phyloP scores from a whole-genome alignment of 2,113 vertebrate species.

The Apeltes quadracus region DNA sequence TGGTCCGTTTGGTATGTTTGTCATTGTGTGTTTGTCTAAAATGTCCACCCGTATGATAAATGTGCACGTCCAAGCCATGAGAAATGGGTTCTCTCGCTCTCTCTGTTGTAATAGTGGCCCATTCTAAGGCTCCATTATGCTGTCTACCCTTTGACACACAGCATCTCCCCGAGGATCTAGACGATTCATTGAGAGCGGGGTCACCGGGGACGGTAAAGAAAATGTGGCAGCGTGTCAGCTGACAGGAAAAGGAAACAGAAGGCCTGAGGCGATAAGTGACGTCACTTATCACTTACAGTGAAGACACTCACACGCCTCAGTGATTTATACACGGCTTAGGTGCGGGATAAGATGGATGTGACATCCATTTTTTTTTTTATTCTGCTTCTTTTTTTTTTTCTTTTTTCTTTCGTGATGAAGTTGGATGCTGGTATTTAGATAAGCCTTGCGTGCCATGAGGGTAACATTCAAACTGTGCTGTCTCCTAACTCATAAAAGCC shows the following conservation, averaged over 20 bases:
- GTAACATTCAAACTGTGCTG: constrained; percentile 26
- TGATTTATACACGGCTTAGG: neutral
- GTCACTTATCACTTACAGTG: too few relatives aligned
- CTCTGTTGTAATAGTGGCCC: constrained; percentile 19
- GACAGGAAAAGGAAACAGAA: constrained; percentile 80
- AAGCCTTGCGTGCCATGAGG: constrained; percentile 41
- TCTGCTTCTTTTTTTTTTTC: constrained; percentile 17
- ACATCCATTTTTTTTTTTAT: constrained; percentile 3
- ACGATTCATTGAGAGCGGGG: constrained; percentile 36
- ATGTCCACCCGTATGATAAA: constrained; percentile 13
- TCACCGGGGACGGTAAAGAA: constrained; percentile 51
- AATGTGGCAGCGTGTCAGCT: constrained; percentile 48
- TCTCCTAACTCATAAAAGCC: constrained; percentile 14
- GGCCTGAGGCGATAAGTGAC: constrained; percentile 72
- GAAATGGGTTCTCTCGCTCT: constrained; percentile 30
- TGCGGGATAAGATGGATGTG: neutral
- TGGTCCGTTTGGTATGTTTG: constrained; percentile 17
- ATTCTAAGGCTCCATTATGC: constrained; percentile 38
- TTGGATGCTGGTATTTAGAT: constrained; percentile 42
- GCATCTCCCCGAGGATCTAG: constrained; percentile 50
- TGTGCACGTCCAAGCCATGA: constrained; percentile 24
- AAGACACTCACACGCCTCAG: neutral
- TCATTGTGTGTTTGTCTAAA: constrained; percentile 11
- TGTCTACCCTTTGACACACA: constrained; percentile 47
- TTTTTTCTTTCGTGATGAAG: constrained; percentile 32